A percentile compares a stretch with the other conserved stretches of the same genome.
Conservation (phyloP, 2,113 vertebrate species). For the Chunga burmeisteri region DNA sequence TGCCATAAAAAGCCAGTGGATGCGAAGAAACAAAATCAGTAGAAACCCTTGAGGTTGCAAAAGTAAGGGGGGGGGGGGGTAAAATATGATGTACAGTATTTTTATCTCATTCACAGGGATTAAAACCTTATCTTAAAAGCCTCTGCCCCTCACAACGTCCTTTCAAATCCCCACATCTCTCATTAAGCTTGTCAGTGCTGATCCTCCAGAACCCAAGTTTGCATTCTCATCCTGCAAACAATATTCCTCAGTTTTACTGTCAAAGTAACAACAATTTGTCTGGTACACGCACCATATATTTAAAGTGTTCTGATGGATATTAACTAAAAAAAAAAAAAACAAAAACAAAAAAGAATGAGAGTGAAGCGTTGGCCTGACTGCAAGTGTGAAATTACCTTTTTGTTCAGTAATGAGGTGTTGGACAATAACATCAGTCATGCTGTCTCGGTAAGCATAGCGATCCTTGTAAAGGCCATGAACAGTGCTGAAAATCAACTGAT, state of each 20-base stretch:
- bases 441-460: conserved; percentile 93
- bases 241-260: neutral
- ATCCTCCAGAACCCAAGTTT: neutral
- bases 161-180: neutral
- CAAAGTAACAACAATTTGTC: neutral
- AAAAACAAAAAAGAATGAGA: neutral
- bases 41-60: neutral
- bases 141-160: neutral
- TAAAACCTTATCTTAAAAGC: conserved; percentile 21
- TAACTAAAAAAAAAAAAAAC: neutral
- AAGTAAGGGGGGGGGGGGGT: neutral
- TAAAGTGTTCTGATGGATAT: neutral
- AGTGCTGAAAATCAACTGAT: conserved; percentile 95
- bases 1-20: neutral
- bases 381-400: conserved; percentile 75
- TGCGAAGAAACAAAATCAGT: neutral
- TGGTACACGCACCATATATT: fast-evolving
- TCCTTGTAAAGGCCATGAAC: conserved; percentile 97
- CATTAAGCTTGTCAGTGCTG: neutral
- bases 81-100: neutral
- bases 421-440: conserved; percentile 97
- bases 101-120: neutral
- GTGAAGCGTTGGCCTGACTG: neutral
- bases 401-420: conserved; percentile 96
- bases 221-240: neutral